Base-by-base conservation (phyloP, 2,113 vertebrate species). In the Chlamydotis undulata region DNA sequence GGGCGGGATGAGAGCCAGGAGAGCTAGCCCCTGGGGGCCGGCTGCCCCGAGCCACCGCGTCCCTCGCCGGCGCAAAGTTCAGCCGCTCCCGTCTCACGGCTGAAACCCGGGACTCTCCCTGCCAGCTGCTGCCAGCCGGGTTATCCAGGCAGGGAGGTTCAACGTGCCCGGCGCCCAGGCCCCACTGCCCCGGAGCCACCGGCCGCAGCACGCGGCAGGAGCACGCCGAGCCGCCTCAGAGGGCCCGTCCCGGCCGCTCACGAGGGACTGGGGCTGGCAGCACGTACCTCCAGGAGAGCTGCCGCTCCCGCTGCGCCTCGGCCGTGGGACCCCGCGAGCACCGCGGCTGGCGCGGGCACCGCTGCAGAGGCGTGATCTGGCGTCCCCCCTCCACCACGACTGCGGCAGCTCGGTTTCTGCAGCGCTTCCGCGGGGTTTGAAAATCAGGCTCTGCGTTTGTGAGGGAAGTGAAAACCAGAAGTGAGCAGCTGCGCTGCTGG, bases 121-220 rank as follows among this genome's bases (percentile, higher is more conserved):
- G 24, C 31, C 28, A 12, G 28, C 35, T 19, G 49, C 45, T 13
- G 18, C 3, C 28, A 57, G 33, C 23, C 1, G 1, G 25, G 8
- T 33, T 47, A 33, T 25, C 77, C 47, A 9, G 16, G 15, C 26
- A 2, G 28, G 23, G 70, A 17, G n/a, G 9, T 59, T 35, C 28
- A 45, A 59, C 2, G 14, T 43, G 39, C 59, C 28, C 1, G 1
- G 45, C 19, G 3, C 2, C 43, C 63, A 12, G 78, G 23, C 4
- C 9, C 28, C 31, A 25, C 37, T 8, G 24, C 21, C 43, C 19
- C 0, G 0, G 13, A 25, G 19, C 0, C 3, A 0, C 60, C 2
- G 0, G 29, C 23, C 2, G 0, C n/a, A 35, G 12, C 39, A 16
- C 1, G 3, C 41, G 7, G 21, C 43, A 9, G 17, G 13, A 35